These are phyloP conservation scores for Dicyrtoma fusca DNA, from an alignment of 2,888 invertebrate genomes.

Conservation along the genomic window DNA sequence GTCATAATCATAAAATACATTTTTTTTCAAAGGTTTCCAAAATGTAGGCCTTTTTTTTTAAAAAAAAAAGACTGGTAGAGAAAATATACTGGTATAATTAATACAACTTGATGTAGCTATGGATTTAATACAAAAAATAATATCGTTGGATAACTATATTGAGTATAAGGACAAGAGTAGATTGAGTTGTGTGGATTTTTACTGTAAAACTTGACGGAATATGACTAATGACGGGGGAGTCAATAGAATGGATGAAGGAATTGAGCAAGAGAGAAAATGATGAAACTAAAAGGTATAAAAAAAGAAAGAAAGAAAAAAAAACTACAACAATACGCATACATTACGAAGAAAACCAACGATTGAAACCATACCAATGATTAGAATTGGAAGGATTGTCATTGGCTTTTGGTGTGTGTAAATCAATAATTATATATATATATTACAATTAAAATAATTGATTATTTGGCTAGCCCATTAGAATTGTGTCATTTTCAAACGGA, in stretches of 20 bases:
- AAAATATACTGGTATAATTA: not conserved
- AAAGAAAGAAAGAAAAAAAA: not conserved
- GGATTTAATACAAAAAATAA: too few species aligned
- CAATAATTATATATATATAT: not conserved
- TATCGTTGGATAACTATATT: too few species aligned
- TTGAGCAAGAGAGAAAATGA: too few species aligned
- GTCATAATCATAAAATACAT: slow-evolving; percentile 22
- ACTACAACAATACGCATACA: not conserved
- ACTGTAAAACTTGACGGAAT: too few species aligned
- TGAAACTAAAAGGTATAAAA: not conserved
- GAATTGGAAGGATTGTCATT: too few species aligned
- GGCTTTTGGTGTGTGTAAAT: not conserved
- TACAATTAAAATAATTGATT: slow-evolving; percentile 3
- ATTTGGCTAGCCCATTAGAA: slow-evolving; percentile 52
- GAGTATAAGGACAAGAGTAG: too few species aligned
- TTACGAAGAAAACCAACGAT: too few species aligned
- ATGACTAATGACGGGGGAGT: too few species aligned
- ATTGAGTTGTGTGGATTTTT: too few species aligned
- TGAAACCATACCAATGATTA: too few species aligned
- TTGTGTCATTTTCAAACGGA: slow-evolving; percentile 29
- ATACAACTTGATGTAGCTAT: not conserved
- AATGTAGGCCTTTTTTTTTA: slow-evolving; percentile 47
- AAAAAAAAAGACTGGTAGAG: slow-evolving; percentile 1
- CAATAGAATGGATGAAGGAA: too few species aligned
- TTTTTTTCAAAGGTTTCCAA: slow-evolving; percentile 21